These are phyloP conservation scores for Lasiommata megera DNA, from an alignment of 2,888 invertebrate species.

Conservation along the genomic window DNA sequence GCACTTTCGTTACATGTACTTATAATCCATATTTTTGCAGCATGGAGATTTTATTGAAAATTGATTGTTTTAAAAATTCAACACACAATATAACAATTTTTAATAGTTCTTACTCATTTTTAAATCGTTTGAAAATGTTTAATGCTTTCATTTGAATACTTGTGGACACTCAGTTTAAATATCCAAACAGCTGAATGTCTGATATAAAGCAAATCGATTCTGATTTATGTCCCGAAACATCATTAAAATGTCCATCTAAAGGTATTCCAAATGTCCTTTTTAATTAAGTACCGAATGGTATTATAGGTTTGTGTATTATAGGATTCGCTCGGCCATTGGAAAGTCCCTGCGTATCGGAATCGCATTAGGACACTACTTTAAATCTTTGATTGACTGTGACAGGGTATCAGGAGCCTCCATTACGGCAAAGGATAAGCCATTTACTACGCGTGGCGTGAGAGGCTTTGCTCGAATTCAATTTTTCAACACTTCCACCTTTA, in stretches of 20 bases:
- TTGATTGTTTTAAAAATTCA: too few species aligned
- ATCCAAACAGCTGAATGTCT: too few species aligned
- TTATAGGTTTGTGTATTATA: neutral
- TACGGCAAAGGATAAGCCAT: constrained; percentile 42
- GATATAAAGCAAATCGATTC: constrained; percentile 7
- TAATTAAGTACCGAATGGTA: constrained; percentile 1
- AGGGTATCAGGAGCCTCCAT: constrained; percentile 37
- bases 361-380: constrained; percentile 26
- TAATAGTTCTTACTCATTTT: too few species aligned
- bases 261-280: constrained; percentile 2
- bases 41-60: too few species aligned
- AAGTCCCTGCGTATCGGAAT: constrained; percentile 5
- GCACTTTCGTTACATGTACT: too few species aligned
- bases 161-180: too few species aligned
- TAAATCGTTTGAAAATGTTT: too few species aligned
- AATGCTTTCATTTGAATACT: too few species aligned
- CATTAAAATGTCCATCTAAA: constrained; percentile 6
- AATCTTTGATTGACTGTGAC: constrained; percentile 36
- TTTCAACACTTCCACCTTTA: constrained; percentile 40
- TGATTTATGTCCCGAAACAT: constrained; percentile 2
- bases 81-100: too few species aligned
- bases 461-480: constrained; percentile 42
- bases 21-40: too few species aligned
- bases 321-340: neutral
- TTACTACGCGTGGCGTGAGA: constrained; percentile 37